Evolutionary conservation across 2,888 invertebrate species (phyloP), one percentile per base, ranked within the genome.

Genomic region (Drosophila anomalata): DNA sequence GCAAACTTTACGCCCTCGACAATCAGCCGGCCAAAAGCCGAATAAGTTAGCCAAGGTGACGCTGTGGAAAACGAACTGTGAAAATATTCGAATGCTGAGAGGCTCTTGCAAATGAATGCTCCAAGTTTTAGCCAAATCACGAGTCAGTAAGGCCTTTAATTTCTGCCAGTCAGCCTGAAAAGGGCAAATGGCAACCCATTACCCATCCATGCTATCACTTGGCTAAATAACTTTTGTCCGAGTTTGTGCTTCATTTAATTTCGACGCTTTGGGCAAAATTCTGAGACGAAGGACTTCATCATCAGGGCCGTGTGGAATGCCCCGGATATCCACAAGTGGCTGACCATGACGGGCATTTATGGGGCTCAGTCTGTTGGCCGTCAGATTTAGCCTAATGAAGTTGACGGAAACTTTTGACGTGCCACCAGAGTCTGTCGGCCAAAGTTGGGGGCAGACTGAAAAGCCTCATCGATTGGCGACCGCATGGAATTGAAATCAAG

Each of bases 241-340:
- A 84, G 77, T 86, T 83, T 73, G 70, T 73, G 78, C 65, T 79
- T 84, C 77, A 84, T 84, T 84, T 79, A 78, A 85, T 82, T 77
- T 72, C 22, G 39, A 46, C 60, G 48, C 46, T 58, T 57, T 17
- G 60, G 29, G 22, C 26, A 22, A 56, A 62, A 59, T 42, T 14
- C 39, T 22, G 31, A 56, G 46, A 14, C 44, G 26, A 22, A 26
- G 44, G 44, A 20, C 33, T 33, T 33, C 33, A 5, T 42, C 33
- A 22, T 46, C 54, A 54, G 20, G 54, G 26, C 33, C 42, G 33
- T 29, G 22, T 46, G 31, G 41, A 48, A 24, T 12, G 52, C 50
- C 44, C 54, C 68, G 78, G 61, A 69, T 79, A 77, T 73, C 79
- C 79, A 81, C 81, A 81, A 81, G 80, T 84, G 85, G 84, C 70